These are phyloP conservation scores for Oenanthe oenanthe DNA, from an alignment of 2,113 vertebrate species.

Conservation along the genomic window DNA sequence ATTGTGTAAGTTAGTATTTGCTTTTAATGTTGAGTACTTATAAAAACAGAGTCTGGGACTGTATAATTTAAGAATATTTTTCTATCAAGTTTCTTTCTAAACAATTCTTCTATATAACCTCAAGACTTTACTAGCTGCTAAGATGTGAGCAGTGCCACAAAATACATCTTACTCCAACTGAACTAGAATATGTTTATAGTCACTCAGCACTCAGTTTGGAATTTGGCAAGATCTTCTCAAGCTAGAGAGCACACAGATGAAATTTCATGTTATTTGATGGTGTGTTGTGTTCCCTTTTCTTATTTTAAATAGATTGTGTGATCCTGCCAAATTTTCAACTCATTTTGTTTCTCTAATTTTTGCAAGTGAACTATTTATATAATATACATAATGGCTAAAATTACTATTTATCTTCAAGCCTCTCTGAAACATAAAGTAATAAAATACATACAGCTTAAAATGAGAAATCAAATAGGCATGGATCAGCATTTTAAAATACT, in stretches of 20 bases:
- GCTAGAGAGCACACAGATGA: slow-evolving; percentile 26
- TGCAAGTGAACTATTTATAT: slow-evolving; percentile 20
- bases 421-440: neutral
- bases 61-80: neutral
- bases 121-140: neutral
- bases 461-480: neutral
- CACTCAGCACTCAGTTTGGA: neutral
- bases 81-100: neutral
- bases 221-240: slow-evolving; percentile 34
- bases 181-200: slow-evolving; percentile 7
- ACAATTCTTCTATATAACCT: neutral
- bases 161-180: neutral
- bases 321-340: slow-evolving; percentile 14
- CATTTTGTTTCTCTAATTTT: slow-evolving; percentile 20
- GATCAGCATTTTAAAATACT: neutral
- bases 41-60: neutral
- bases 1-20: neutral
- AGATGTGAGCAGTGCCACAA: neutral
- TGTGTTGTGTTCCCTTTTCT: slow-evolving; percentile 5
- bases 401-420: neutral
- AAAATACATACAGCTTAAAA: neutral
- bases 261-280: slow-evolving; percentile 15
- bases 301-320: slow-evolving; percentile 28
- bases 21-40: neutral
- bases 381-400: slow-evolving; percentile 2